phyloP scores from a whole-genome alignment of 2,113 vertebrate species.

The Ailuropoda melanoleuca region DNA sequence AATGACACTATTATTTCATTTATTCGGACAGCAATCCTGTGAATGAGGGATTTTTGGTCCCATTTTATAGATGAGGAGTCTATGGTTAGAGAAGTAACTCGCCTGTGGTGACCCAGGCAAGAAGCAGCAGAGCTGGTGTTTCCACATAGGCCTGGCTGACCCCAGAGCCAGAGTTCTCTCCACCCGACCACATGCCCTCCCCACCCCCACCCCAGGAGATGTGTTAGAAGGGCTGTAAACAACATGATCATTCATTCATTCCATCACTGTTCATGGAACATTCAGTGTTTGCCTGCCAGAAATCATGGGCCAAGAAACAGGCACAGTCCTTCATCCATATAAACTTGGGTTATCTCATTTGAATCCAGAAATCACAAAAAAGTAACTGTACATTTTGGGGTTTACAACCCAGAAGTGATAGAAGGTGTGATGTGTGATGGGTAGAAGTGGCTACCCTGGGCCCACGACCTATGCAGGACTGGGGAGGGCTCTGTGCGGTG shows the following conservation, averaged over 20 bases:
- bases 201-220: not conserved
- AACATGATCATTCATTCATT: too few relatives aligned
- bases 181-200: accelerated
- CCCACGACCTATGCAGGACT: accelerated
- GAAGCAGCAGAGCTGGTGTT: not conserved
- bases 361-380: not conserved
- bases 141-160: accelerated
- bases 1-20: not conserved
- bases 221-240: not conserved
- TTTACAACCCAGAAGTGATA: not conserved
- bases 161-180: not conserved
- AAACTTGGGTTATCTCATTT: not conserved
- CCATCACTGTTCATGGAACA: not conserved
- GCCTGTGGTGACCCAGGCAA: not conserved
- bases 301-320: not conserved
- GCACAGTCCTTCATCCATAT: not conserved
- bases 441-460: not conserved
- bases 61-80: not conserved
- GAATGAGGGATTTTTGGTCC: not conserved
- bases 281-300: not conserved
- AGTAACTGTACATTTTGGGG: not conserved
- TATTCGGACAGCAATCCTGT: not conserved
- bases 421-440: accelerated
- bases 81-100: not conserved
- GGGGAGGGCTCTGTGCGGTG: not conserved